Conservation (phyloP, 1,140 invertebrate genomes). For the Zaprionus davidi region DNA sequence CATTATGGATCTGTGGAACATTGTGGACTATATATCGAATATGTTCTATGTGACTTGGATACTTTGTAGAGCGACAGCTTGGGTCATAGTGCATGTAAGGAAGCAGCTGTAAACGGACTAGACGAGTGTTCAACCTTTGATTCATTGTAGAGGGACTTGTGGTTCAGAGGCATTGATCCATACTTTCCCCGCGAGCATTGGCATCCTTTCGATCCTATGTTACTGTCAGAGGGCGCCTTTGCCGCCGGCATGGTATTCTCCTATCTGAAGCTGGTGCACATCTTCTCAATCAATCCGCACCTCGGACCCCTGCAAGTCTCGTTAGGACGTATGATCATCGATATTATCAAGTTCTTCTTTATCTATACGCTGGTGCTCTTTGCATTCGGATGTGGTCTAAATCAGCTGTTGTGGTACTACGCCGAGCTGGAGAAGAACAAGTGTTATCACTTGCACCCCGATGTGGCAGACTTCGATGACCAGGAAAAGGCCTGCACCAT, state of each 20-base stretch:
- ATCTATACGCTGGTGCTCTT: conserved; percentile 95
- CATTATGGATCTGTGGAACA: conserved; percentile 97
- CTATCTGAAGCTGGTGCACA: conserved; percentile 96
- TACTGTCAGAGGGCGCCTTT: conserved; percentile 96
- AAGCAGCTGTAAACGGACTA: neutral
- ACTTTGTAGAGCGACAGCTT: conserved; percentile 90
- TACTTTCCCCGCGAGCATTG: conserved; percentile 94
- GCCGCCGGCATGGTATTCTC: conserved; percentile 98
- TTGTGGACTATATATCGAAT: conserved; percentile 98
- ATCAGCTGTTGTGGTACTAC: conserved; percentile 98
- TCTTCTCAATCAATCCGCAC: conserved; percentile 97
- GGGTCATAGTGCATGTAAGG: conserved; percentile 90
- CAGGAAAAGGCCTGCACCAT: conserved; percentile 93
- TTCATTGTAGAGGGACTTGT: conserved; percentile 88
- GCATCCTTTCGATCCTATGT: conserved; percentile 97
- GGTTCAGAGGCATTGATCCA: conserved; percentile 88
- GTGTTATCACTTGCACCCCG: conserved; percentile 90
- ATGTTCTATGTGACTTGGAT: conserved; percentile 97
- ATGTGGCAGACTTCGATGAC: conserved; percentile 90
- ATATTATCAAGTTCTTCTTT: conserved; percentile 97
- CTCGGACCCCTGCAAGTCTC: conserved; percentile 95
- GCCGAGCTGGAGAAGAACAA: conserved; percentile 94
- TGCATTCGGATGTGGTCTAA: conserved; percentile 96
- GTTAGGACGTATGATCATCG: conserved; percentile 95
- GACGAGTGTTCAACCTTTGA: neutral